These are phyloP conservation scores for Characodon lateralis DNA, from an alignment of 2,797 vertebrate genomes.

Conservation along the genomic window DNA sequence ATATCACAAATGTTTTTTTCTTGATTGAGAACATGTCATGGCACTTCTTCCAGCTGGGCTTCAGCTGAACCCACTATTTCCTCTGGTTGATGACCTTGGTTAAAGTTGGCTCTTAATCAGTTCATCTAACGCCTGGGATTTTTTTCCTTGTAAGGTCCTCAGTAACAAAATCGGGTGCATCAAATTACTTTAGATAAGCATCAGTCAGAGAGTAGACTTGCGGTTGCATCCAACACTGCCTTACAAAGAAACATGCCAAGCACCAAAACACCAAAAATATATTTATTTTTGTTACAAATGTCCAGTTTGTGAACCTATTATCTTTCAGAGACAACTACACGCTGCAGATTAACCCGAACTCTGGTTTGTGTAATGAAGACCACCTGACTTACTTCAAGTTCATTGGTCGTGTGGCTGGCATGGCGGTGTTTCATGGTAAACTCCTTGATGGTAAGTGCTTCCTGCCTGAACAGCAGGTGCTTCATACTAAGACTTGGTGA, in stretches of 20 bases:
- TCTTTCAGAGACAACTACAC: slow-evolving; percentile 94
- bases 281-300: background rate
- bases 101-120: background rate
- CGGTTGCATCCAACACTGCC: background rate
- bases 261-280: background rate
- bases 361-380: slow-evolving; percentile 97
- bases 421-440: slow-evolving; percentile 98
- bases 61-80: background rate
- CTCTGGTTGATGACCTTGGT: background rate
- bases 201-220: background rate
- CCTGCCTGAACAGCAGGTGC: background rate
- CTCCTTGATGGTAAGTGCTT: slow-evolving; percentile 89
- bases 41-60: background rate
- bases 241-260: background rate
- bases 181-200: background rate
- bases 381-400: slow-evolving; percentile 98
- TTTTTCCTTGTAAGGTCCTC: no score
- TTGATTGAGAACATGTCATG: background rate
- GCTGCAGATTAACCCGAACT: slow-evolving; percentile 97
- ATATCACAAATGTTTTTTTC: background rate
- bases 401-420: slow-evolving; percentile 96
- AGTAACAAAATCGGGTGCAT: background rate
- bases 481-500: background rate
- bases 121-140: background rate
- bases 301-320: background rate